phyloP scores from a whole-genome alignment of 2,113 vertebrate species.

The Xiphophorus couchianus region DNA sequence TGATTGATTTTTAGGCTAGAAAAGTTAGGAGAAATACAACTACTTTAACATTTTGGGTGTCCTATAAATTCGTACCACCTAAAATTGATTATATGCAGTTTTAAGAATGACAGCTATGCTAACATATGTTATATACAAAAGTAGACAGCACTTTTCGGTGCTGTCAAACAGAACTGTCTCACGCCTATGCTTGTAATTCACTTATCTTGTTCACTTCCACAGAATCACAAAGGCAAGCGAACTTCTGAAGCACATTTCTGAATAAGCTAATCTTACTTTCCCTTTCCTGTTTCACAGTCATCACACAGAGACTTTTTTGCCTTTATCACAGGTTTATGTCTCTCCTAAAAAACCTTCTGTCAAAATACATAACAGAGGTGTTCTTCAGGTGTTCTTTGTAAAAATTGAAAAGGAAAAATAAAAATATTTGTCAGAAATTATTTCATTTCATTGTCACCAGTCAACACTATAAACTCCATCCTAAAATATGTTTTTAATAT shows the following conservation, averaged over 20 bases:
- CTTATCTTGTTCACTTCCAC: neutral
- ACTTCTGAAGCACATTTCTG: neutral
- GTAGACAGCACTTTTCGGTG: no score
- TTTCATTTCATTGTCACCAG: no score
- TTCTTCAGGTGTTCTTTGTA: no score
- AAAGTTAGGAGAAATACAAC: neutral
- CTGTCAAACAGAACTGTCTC: neutral
- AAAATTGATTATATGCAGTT: neutral
- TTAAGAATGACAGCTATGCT: neutral
- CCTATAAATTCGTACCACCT: neutral
- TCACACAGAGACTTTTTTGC: neutral
- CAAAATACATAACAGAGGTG: no score
- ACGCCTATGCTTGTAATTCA: neutral
- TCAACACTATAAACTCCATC: no score
- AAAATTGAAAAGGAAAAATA: no score
- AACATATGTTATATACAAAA: no score
- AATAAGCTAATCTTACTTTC: neutral
- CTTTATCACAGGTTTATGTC: neutral
- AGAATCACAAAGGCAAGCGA: neutral
- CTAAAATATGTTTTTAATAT: no score
- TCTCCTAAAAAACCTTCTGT: no score
- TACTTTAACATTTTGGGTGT: neutral
- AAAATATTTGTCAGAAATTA: no score
- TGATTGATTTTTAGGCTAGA: neutral
- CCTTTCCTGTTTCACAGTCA: neutral